phyloP scores from a whole-genome alignment of 2,113 vertebrate genomes.

The Nymphicus hollandicus region DNA sequence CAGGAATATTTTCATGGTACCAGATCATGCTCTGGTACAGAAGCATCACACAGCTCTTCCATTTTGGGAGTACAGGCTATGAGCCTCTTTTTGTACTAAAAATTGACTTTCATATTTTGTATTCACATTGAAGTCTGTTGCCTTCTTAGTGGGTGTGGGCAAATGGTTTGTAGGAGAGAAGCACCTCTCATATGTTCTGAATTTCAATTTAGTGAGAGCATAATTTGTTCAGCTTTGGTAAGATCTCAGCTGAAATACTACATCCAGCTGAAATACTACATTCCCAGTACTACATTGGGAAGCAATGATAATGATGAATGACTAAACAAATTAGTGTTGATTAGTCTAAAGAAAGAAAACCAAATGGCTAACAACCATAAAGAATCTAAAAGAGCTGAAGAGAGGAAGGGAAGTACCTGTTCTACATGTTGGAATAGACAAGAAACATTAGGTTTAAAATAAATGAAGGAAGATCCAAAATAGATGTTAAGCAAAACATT shows the following conservation, averaged over 20 bases:
- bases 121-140: not conserved
- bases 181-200: not conserved
- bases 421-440: not conserved
- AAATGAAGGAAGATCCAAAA: not conserved
- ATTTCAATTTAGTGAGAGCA: not conserved
- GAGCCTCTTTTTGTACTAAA: not conserved
- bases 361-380: rapidly evolving
- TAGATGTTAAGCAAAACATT: not conserved
- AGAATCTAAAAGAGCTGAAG: not conserved
- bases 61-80: not conserved
- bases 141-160: not conserved
- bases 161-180: slow-evolving; percentile 3
- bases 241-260: not conserved
- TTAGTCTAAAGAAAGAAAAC: not conserved
- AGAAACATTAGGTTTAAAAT: not conserved
- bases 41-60: not conserved
- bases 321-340: not conserved
- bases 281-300: too few species aligned
- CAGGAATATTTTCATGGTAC: not conserved
- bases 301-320: not conserved
- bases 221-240: not conserved
- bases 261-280: too few species aligned
- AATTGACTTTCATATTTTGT: not conserved
- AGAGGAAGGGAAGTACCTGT: not conserved
- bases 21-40: not conserved